A percentile compares a stretch with the other conserved stretches of the same genome.
These are phyloP conservation scores for Rhinopomastus cyanomelas DNA, from an alignment of 2,113 vertebrate genomes.

Conservation along the genomic window DNA sequence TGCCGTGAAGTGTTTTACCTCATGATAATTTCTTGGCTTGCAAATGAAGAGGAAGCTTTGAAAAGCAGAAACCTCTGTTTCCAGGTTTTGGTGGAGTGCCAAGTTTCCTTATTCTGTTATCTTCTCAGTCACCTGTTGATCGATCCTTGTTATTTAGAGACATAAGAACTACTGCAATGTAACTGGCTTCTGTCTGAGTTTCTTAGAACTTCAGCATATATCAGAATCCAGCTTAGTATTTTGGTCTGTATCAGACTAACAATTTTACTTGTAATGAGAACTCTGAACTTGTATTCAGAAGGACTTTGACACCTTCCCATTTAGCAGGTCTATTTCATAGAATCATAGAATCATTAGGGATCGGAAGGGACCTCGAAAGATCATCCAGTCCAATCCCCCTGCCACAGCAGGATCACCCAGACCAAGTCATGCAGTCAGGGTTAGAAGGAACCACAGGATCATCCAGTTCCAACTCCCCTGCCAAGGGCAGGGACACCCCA, in stretches of 20 bases:
- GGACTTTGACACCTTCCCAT: not conserved
- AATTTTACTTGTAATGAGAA: not conserved
- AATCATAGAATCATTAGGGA: too few relatives aligned
- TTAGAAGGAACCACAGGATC: too few relatives aligned
- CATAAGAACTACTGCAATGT: not conserved
- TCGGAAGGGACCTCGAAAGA: too few relatives aligned
- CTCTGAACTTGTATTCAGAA: not conserved
- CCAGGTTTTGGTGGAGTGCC: not conserved
- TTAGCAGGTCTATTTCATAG: not conserved
- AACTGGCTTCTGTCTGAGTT: not conserved
- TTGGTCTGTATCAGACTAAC: not conserved
- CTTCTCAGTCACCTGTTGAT: not conserved
- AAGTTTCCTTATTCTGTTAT: not conserved
- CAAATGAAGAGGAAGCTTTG: not conserved
- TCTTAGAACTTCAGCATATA: not conserved
- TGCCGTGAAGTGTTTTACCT: not conserved
- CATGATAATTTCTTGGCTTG: not conserved
- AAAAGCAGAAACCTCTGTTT: not conserved
- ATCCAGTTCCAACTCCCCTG: too few relatives aligned
- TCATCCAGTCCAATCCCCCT: too few relatives aligned
- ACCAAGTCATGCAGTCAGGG: too few relatives aligned
- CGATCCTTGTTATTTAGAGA: not conserved
- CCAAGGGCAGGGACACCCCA: too few relatives aligned
- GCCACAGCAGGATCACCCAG: too few relatives aligned
- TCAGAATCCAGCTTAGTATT: not conserved